Percentiles rank a stretch among this genome's conserved stretches.
Conservation (phyloP, 2,888 invertebrate genomes). For the Hyles lineata region DNA sequence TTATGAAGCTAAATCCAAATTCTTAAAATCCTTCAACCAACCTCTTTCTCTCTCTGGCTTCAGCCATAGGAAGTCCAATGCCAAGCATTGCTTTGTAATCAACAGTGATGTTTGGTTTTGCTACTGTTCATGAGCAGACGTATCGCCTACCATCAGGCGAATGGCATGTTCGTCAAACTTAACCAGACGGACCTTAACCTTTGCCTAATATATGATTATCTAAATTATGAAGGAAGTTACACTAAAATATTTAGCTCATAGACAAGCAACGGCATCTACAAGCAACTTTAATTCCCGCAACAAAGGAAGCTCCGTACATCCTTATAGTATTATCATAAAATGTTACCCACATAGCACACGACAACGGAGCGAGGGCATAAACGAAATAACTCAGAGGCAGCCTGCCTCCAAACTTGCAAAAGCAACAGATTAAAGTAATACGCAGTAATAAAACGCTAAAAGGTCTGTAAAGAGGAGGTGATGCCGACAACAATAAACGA, state of each 20-base stretch:
- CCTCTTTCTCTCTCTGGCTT: too few species aligned
- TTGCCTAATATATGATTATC: too few species aligned
- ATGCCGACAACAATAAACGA: constrained; percentile 53
- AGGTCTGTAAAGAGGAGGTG: constrained; percentile 46
- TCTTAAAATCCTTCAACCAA: too few species aligned
- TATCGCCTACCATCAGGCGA: too few species aligned
- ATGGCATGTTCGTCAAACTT: too few species aligned
- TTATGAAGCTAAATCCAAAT: too few species aligned
- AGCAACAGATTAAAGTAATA: constrained; percentile 53
- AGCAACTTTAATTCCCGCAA: neutral
- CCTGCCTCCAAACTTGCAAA: constrained; percentile 41
- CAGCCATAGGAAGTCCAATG: too few species aligned
- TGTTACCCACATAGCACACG: neutral
- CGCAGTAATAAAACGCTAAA: constrained; percentile 52
- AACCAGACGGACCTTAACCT: too few species aligned
- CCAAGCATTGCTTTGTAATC: too few species aligned
- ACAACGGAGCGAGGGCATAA: constrained; percentile 9
- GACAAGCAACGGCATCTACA: neutral
- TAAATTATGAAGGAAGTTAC: neutral
- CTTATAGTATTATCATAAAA: constrained; percentile 18
- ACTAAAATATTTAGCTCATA: neutral
- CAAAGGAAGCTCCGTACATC: constrained; percentile 16
- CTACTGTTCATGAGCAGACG: too few species aligned
- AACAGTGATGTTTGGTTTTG: too few species aligned
- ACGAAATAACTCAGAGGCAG: constrained; percentile 42